These are phyloP conservation scores for Chrysina gloriosa DNA, from an alignment of 2,888 invertebrate species.

Conservation along the genomic window DNA sequence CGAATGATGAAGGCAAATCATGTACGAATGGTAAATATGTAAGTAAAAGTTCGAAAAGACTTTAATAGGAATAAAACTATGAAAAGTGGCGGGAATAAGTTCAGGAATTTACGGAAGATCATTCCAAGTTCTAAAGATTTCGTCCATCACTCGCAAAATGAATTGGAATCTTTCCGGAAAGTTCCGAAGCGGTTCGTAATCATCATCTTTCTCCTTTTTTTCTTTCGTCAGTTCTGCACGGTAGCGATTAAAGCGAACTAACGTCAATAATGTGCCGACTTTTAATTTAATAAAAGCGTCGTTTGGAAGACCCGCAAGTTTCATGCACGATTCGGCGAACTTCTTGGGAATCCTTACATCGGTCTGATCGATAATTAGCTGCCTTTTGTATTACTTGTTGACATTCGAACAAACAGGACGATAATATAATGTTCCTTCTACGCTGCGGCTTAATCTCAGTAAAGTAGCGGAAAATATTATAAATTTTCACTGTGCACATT, in stretches of 20 bases:
- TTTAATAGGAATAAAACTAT: no score
- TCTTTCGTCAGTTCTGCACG: not conserved
- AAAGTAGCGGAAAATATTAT: no score
- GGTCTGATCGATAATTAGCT: constrained; percentile 38
- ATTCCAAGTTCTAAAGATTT: no score
- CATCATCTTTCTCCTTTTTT: not conserved
- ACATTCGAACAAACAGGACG: constrained; percentile 22
- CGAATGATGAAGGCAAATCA: no score
- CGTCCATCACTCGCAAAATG: no score
- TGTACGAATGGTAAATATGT: no score
- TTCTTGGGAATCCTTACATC: constrained; percentile 37
- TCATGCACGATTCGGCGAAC: constrained; percentile 31
- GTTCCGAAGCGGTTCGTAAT: not conserved
- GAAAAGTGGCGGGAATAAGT: no score
- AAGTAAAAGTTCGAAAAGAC: no score
- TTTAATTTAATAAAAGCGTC: constrained; percentile 44
- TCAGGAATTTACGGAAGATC: no score
- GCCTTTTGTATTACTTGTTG: constrained; percentile 34
- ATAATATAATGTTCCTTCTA: not conserved
- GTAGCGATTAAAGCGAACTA: constrained; percentile 12
- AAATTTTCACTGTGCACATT: no score
- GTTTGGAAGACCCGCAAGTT: constrained; percentile 38
- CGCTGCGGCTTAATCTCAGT: no score
- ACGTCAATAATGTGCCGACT: constrained; percentile 35
- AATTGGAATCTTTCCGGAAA: not conserved